Conservation (phyloP, 2,888 invertebrate species). For the Rugalucina vietnamica region DNA sequence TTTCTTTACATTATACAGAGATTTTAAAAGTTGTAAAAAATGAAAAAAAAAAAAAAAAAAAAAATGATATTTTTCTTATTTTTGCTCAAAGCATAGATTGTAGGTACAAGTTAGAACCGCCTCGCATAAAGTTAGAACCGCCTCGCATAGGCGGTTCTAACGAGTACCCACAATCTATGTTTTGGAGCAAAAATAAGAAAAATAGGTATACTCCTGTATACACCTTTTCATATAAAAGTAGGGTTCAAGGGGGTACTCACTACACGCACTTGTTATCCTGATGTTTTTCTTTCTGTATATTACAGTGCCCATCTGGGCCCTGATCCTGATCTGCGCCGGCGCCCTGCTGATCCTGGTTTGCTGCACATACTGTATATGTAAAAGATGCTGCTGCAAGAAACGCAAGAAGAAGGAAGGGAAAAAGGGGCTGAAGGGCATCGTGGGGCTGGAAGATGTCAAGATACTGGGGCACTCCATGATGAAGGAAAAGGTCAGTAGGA, state of each 20-base stretch:
- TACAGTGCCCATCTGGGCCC: constrained; percentile 82
- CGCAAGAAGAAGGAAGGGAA: constrained; percentile 86
- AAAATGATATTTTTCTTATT: not conserved
- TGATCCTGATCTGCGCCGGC: constrained; percentile 80
- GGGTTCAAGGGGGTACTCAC: too few species aligned
- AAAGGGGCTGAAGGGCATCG: constrained; percentile 87
- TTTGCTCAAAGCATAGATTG: too few species aligned
- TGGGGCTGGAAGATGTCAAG: constrained; percentile 98
- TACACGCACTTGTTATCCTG: not conserved
- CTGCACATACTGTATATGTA: constrained; percentile 82
- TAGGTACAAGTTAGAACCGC: too few species aligned
- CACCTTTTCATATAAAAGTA: too few species aligned
- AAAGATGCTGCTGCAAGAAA: constrained; percentile 81
- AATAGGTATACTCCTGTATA: too few species aligned
- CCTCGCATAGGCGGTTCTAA: too few species aligned
- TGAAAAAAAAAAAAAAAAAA: too few species aligned
- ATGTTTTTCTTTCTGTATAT: not conserved
- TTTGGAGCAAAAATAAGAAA: too few species aligned
- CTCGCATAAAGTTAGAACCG: too few species aligned
- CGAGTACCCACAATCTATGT: too few species aligned
- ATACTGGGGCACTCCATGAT: constrained; percentile 98
- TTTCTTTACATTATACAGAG: too few species aligned
- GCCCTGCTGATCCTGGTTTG: constrained; percentile 79
- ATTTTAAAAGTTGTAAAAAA: too few species aligned
- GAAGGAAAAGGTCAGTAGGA: constrained; percentile 96